A percentile compares a stretch with the other conserved stretches of the same genome.
Evolutionary conservation across 2,113 vertebrate species (phyloP).

Genomic region (Nettapus auritus): DNA sequence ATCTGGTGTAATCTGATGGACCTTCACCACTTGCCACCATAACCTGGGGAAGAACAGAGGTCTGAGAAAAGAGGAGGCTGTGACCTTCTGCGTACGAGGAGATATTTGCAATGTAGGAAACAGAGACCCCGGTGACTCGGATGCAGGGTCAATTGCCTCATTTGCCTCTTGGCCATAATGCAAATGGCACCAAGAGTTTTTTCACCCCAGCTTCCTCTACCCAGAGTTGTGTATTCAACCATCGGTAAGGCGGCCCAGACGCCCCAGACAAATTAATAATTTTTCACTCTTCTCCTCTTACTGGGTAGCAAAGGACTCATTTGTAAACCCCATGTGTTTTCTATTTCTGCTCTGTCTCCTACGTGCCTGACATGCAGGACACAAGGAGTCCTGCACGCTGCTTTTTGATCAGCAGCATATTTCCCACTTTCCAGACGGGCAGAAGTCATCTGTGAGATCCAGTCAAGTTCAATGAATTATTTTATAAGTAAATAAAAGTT

Average conservation of each 20-base stretch:
- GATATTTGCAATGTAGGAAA: background rate
- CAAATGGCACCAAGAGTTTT: background rate
- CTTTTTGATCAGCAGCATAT: background rate
- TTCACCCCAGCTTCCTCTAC: background rate
- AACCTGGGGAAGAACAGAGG: fast-evolving
- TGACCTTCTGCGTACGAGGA: background rate
- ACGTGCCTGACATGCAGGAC: background rate
- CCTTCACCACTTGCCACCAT: background rate
- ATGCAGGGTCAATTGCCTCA: fast-evolving
- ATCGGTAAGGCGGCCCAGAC: background rate
- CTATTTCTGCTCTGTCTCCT: background rate
- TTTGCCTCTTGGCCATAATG: background rate
- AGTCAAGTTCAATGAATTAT: background rate
- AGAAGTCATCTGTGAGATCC: background rate
- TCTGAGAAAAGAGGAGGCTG: background rate
- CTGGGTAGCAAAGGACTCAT: background rate
- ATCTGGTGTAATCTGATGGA: fast-evolving
- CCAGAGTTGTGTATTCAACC: background rate
- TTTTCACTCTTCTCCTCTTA: background rate
- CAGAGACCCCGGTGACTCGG: fast-evolving
- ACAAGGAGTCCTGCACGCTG: fast-evolving
- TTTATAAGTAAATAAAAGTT: background rate
- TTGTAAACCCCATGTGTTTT: background rate
- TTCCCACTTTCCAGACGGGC: background rate
- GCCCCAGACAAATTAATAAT: fast-evolving